Percentiles rank a stretch among this genome's conserved stretches.
Evolutionary conservation across 64 coral and sea anemone genomes (phyloP).

Genomic region (Montipora cactus): DNA sequence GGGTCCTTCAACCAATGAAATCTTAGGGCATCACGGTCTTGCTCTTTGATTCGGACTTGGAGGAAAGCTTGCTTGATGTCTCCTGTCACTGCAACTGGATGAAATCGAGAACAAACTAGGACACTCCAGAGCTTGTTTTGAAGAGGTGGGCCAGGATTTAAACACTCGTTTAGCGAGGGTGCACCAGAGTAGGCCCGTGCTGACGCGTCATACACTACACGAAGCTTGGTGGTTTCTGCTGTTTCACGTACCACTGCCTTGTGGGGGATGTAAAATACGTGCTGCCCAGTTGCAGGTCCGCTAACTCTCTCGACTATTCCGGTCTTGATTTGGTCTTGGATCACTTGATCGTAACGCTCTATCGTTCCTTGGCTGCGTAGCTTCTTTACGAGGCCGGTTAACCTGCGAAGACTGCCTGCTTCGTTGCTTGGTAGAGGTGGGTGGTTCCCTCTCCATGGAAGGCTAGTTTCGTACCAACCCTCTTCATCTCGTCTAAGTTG

Average conservation of each 20-base stretch:
- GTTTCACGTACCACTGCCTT: slow-evolving; percentile 8
- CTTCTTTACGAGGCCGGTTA: no score
- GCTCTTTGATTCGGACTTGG: slow-evolving; percentile 27
- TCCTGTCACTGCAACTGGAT: neutral
- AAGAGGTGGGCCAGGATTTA: slow-evolving; percentile 10
- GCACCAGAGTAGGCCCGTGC: no score
- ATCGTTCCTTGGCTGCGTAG: no score
- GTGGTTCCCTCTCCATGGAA: no score
- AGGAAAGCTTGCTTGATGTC: slow-evolving; percentile 33
- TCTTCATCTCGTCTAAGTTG: no score
- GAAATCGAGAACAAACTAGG: slow-evolving; percentile 16
- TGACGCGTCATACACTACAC: neutral
- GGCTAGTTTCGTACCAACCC: no score
- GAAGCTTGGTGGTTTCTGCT: slow-evolving; percentile 21
- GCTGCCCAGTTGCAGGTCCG: neutral
- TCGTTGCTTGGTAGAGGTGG: no score
- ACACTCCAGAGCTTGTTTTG: slow-evolving; percentile 31
- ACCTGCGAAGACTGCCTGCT: no score
- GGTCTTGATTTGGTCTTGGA: no score
- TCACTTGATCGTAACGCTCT: no score
- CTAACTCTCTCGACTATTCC: no score
- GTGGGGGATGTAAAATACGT: slow-evolving; percentile 1
- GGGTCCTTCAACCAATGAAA: slow-evolving; percentile 18
- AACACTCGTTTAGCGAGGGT: neutral
- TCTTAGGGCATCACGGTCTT: neutral